Evolutionary conservation across 2,113 vertebrate species (phyloP).

Genomic region (Entomyzon cyanotis): DNA sequence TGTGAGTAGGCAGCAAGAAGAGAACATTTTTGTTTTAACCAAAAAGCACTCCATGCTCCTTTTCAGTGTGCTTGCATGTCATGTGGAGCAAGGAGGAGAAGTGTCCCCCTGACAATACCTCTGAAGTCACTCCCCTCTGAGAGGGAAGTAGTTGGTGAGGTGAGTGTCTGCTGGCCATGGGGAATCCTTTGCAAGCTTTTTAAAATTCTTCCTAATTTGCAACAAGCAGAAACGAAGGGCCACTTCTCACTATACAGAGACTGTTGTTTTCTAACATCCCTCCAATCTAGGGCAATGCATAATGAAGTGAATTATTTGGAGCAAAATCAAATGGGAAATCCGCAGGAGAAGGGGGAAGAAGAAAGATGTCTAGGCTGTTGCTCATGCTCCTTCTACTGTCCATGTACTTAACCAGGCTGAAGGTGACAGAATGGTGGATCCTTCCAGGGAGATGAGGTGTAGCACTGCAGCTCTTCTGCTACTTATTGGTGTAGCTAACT

Average conservation of each 20-base stretch:
- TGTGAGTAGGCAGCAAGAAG: not conserved
- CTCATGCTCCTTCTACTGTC: not conserved
- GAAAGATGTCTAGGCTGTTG: not conserved
- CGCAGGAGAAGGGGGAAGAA: not conserved
- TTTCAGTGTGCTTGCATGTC: constrained; percentile 59
- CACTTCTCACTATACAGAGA: not conserved
- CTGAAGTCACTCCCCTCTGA: constrained; percentile 7
- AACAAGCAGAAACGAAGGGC: not conserved
- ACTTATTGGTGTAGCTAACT: not conserved
- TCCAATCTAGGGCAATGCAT: accelerated
- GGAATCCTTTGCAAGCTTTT: not conserved
- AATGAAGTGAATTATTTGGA: not conserved
- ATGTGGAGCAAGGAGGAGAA: not conserved
- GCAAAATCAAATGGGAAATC: not conserved
- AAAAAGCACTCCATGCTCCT: not conserved
- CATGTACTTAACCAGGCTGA: not conserved
- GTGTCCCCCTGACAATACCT: not conserved
- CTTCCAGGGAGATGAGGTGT: not conserved
- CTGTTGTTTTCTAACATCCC: not conserved
- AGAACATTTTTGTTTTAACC: not conserved
- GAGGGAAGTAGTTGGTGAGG: not conserved
- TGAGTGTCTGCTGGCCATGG: not conserved
- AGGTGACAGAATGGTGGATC: not conserved
- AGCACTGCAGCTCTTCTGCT: not conserved
- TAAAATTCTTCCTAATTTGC: not conserved